Base-by-base conservation (phyloP, 2,797 vertebrate species). In the Tenualosa ilisha region DNA sequence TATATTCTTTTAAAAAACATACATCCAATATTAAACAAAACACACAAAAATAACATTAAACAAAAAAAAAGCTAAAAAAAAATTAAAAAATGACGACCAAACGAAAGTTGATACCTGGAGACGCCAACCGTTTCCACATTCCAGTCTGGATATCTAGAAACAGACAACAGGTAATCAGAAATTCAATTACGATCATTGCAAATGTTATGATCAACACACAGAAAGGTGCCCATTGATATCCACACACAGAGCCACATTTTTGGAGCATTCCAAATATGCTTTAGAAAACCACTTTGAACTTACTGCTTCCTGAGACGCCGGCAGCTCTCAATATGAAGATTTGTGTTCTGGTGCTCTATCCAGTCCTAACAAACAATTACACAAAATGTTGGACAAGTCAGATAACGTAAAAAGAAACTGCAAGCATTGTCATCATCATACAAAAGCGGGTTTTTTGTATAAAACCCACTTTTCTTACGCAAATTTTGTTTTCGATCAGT, bases 341-440 rank as follows among this genome's bases (percentile, higher is more conserved):
- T 91, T 83, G 93, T 95, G 92, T 98, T 97, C 95, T 97, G 97
- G 91, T 99, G 98, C 86, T 95, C 91, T 89, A 98, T 95, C 98
- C 98, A 99, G 81, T 97, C 95, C 98, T 99, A 89, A 81, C 40
- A 85, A 82, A 68, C n/a, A 89, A 86, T 91, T 91, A 59, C 84
- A 65, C 90, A 37, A 82, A 85, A 68, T 12, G 86, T 85, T 81
- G 83, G 79, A 85, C 22, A 46, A 1, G 7, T 6, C 6, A 22
- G 26, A 50, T 24, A 37, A 6, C 46, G 20, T 72, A 31, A 72
- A 12, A 12, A 37, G 31, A 37, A 40, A 37, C 13, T 37, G 65
- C 65, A 40, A 72, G 13, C 26, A 72, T 63, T 22, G 40, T 17
- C 40, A 79, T 46, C 31, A 31, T n/a, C n/a, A n/a, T n/a, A n/a